Conservation (phyloP, 2,113 vertebrate genomes). For the Syngnathus floridae region DNA sequence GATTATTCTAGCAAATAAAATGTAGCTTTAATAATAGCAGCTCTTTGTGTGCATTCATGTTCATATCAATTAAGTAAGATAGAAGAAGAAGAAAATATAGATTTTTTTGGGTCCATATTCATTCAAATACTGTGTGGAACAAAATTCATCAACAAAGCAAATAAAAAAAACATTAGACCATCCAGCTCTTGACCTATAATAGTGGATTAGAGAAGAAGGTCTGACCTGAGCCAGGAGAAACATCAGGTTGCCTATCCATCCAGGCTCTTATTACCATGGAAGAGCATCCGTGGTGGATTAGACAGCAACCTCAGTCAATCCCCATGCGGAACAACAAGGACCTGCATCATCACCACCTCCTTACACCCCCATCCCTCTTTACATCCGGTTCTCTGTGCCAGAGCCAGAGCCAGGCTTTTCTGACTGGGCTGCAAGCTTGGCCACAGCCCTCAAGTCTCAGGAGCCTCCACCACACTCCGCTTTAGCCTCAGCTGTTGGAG, state of each 20-base stretch:
- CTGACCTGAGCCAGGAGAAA: slow-evolving; percentile 17
- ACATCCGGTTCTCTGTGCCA: slow-evolving; percentile 42
- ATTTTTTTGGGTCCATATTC: too few relatives aligned
- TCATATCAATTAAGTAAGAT: slow-evolving; percentile 26
- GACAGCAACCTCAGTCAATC: slow-evolving; percentile 41
- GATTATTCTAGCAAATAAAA: slow-evolving; percentile 20
- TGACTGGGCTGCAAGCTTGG: slow-evolving; percentile 48
- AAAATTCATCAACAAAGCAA: neutral
- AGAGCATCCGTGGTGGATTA: slow-evolving; percentile 55
- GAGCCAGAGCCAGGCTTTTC: slow-evolving; percentile 48
- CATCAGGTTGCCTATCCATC: slow-evolving; percentile 44
- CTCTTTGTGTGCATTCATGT: slow-evolving; percentile 35
- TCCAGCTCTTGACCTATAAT: slow-evolving; percentile 17
- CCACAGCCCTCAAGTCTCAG: slow-evolving; percentile 51
- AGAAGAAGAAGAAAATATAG: slow-evolving; percentile 1
- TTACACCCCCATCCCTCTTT: slow-evolving; percentile 7
- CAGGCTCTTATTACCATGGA: slow-evolving; percentile 45
- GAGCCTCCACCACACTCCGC: slow-evolving; percentile 33
- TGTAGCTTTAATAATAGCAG: slow-evolving; percentile 11
- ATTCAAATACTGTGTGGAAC: neutral
- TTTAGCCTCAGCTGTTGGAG: slow-evolving; percentile 73
- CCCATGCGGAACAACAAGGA: slow-evolving; percentile 42
- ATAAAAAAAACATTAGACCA: neutral
- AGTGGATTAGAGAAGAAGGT: slow-evolving; percentile 19
- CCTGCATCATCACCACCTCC: neutral